These are phyloP conservation scores for Corythaixoides concolor DNA, from an alignment of 2,113 vertebrate genomes.

Conservation along the genomic window DNA sequence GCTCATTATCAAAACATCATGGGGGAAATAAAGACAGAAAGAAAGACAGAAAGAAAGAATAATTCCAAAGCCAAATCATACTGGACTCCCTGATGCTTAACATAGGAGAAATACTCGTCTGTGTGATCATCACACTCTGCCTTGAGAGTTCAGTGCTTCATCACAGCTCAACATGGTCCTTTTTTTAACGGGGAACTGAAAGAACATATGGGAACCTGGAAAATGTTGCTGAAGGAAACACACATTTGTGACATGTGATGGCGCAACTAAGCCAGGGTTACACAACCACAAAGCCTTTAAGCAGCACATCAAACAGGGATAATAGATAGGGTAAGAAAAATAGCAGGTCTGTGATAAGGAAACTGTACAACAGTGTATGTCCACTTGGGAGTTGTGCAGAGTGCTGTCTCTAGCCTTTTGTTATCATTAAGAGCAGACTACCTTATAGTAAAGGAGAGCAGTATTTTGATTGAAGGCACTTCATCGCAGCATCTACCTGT, in stretches of 20 bases:
- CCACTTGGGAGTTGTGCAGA: neutral
- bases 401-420: neutral
- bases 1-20: neutral
- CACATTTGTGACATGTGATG: neutral
- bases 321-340: neutral
- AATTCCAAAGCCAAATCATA: neutral
- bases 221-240: neutral
- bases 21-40: neutral
- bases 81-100: neutral
- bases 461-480: neutral
- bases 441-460: neutral
- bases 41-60: neutral
- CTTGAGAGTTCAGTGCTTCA: neutral
- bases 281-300: neutral
- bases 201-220: neutral
- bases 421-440: neutral
- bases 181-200: neutral
- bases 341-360: neutral
- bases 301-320: neutral
- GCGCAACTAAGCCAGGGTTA: neutral
- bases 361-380: neutral
- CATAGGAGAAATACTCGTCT: neutral
- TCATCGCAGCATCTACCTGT: neutral
- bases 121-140: neutral
- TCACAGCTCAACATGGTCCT: neutral